A percentile compares a stretch with the other conserved stretches of the same genome.
These are phyloP conservation scores for Acridotheres tristis DNA, from an alignment of 2,797 vertebrate species.

Conservation along the genomic window DNA sequence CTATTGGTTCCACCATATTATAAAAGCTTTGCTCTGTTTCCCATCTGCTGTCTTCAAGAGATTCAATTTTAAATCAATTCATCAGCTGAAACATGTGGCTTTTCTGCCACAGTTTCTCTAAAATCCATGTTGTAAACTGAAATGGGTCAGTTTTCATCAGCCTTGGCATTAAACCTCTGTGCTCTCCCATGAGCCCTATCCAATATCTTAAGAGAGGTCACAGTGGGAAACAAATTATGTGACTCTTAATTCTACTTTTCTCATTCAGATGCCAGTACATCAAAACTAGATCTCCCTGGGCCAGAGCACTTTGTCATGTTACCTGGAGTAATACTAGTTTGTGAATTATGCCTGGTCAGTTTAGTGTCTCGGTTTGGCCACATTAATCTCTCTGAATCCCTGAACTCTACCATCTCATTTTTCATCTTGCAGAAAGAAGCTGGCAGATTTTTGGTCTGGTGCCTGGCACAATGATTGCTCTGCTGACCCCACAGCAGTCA, in stretches of 20 bases:
- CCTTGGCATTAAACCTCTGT: neutral
- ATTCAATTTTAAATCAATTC: conserved; percentile 31
- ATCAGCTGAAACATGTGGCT: neutral
- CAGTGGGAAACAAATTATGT: conserved; percentile 10
- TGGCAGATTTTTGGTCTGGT: neutral
- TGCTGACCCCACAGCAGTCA: neutral
- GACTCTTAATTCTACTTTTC: conserved; percentile 24
- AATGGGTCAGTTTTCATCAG: conserved; percentile 31
- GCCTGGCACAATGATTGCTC: neutral
- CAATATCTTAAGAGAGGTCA: neutral
- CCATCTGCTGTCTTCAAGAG: conserved; percentile 54
- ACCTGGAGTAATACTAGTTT: neutral
- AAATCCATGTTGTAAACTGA: conserved; percentile 19
- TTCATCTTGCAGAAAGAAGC: conserved; percentile 18
- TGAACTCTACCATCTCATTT: conserved; percentile 17
- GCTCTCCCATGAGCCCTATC: neutral
- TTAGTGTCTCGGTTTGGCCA: neutral
- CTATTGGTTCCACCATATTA: neutral
- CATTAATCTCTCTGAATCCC: conserved; percentile 39
- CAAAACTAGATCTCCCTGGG: conserved; percentile 6
- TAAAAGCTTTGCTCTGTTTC: conserved; percentile 34
- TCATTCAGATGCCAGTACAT: neutral
- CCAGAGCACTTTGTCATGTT: neutral
- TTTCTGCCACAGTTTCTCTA: neutral
- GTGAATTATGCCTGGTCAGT: conserved; percentile 27